These are phyloP conservation scores for Microtus obscurus DNA, from an alignment of 2,797 vertebrate species.

Conservation along the genomic window DNA sequence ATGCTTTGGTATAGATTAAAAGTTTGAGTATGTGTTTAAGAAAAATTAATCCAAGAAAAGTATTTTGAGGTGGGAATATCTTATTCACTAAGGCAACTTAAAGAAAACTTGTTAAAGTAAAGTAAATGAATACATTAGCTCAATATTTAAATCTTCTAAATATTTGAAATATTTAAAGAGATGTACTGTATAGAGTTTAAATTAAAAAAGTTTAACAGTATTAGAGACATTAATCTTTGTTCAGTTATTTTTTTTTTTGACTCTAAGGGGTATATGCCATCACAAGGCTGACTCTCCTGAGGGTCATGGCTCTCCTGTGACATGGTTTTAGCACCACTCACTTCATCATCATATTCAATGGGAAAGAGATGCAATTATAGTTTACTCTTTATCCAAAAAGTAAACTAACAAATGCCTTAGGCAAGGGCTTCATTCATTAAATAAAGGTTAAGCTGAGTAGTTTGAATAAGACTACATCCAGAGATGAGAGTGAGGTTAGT, in stretches of 20 bases:
- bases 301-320: not conserved
- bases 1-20: not conserved
- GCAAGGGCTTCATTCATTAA: not conserved
- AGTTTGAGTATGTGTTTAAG: not conserved
- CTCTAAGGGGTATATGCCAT: not conserved
- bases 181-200: not conserved
- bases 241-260: not conserved
- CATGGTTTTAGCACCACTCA: not conserved
- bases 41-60: constrained; percentile 44
- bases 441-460: not conserved
- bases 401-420: not conserved
- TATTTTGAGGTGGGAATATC: not conserved
- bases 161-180: constrained; percentile 18
- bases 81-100: not conserved
- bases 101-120: constrained; percentile 5
- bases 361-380: not conserved
- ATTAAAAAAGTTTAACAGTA: not conserved
- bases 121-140: not conserved
- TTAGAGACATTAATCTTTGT: not conserved
- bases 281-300: not conserved
- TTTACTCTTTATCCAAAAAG: not conserved
- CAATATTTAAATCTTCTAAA: too few species aligned
- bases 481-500: not conserved
- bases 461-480: not conserved
- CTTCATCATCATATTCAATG: not conserved